Conservation (phyloP, 2,113 vertebrate species). For the Crotalus horridus region DNA sequence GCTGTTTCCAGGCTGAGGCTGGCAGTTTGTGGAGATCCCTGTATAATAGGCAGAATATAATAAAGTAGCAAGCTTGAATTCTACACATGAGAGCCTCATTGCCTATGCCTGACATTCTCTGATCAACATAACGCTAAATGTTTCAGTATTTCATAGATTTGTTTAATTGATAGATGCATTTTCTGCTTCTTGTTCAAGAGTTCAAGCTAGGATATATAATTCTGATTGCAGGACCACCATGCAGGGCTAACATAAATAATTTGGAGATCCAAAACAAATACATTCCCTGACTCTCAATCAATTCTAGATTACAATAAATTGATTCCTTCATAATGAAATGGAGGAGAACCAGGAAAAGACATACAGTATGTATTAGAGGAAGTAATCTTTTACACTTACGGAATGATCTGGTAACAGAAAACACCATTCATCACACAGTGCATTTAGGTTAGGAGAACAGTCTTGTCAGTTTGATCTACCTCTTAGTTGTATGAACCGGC, state of each 20-base stretch:
- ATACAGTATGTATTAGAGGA: not conserved
- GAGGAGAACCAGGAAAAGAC: not conserved
- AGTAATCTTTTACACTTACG: not conserved
- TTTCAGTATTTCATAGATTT: not conserved
- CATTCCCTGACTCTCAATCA: not conserved
- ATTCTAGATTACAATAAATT: not conserved
- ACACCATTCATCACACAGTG: not conserved
- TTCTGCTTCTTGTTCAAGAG: not conserved
- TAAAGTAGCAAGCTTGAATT: not conserved
- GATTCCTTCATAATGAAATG: not conserved
- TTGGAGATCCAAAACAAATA: not conserved
- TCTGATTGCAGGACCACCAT: not conserved
- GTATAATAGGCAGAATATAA: not conserved
- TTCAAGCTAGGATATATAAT: not conserved
- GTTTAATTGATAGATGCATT: not conserved
- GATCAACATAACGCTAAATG: not conserved
- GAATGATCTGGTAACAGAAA: not conserved
- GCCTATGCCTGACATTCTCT: not conserved
- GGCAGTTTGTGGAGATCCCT: not conserved
- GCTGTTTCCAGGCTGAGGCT: not conserved
- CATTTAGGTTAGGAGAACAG: not conserved
- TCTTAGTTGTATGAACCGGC: not conserved
- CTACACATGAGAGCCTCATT: not conserved
- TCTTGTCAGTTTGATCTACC: not conserved
- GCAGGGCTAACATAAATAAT: not conserved